Evolutionary conservation across 2,888 invertebrate species (phyloP), one percentile per base, ranked within the genome.

Genomic region (Vannuccia rotundouncinata): DNA sequence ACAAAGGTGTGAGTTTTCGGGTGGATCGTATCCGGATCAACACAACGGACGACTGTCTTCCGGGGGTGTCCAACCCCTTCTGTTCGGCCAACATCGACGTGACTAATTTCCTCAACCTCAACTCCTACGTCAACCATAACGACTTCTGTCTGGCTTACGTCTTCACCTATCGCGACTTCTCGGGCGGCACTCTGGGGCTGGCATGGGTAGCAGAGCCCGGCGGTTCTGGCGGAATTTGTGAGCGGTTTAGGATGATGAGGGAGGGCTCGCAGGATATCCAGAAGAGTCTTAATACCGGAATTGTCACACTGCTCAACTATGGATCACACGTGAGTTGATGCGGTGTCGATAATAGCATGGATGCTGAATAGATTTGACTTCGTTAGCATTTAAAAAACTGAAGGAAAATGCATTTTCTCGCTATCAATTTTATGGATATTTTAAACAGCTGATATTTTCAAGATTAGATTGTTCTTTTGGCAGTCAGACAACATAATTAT

Each of bases 141-240:
- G 94, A 94, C 88, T 99, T 98, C 90, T 99, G 99, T 87, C 91
- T 99, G 82, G 98, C 99, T n/a, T 99, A 98, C 88, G 95, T 99
- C 82, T 97, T 99, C 89, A 99, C 99, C 0, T 97, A 96, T 81
- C 91, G 96, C 85, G 98, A 99, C 89, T 99, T 99, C 88, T 95
- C 95, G 27, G 96, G 96, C 5, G 99, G 99, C 82, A 99, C 99
- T 25, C 90, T 99, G 66, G 99, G 99, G 28, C 90, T 99, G 75
- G 99, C 99, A 1, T 99, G 99, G 99, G 99, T 99, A 29, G 99
- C 98, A 30, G 95, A 95, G 82, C 82, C 84, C 0, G 82, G 83
- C 81, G 96, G 97, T 0, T 96, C 96, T 1, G 99, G 99, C 78
- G 99, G 99, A 78, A 96, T 99, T 84, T 99, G 99, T 89, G 98